Evolutionary conservation across 35 echinoderm and acorn worm species (phyloP).

Genomic region (Amphiura filiformis): DNA sequence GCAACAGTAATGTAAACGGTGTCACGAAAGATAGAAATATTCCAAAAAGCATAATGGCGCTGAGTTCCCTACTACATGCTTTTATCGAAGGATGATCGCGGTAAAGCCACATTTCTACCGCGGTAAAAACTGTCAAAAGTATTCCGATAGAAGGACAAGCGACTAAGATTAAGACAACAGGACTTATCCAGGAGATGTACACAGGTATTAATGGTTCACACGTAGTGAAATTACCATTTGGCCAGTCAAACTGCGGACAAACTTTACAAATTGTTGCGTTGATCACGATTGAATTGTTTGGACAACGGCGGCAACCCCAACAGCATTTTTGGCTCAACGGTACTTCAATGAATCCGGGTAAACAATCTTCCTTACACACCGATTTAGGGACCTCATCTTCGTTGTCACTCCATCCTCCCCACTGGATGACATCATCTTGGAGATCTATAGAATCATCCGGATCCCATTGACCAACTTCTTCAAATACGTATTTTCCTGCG

Average conservation of each 20-base stretch:
- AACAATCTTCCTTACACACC: slow-evolving; percentile 22
- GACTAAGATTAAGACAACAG: background rate
- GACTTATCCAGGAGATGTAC: background rate
- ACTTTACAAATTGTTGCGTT: background rate
- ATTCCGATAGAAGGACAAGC: background rate
- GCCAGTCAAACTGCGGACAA: background rate
- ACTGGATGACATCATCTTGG: slow-evolving; percentile 16
- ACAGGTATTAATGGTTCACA: background rate
- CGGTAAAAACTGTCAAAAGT: background rate
- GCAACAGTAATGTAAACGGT: background rate
- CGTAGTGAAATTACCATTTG: background rate
- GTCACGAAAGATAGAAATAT: background rate
- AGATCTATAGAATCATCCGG: background rate
- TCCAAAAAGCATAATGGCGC: slow-evolving; percentile 21
- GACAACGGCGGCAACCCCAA: slow-evolving; percentile 22
- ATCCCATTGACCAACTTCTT: background rate
- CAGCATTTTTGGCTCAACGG: slow-evolving; percentile 26
- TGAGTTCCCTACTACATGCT: slow-evolving; percentile 46
- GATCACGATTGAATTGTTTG: background rate
- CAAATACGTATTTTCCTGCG: background rate
- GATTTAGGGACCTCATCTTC: background rate
- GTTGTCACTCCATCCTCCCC: background rate
- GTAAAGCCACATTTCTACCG: background rate
- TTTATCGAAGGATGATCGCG: slow-evolving; percentile 16
- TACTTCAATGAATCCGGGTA: background rate